Evolutionary conservation across 2,113 vertebrate species (phyloP).

Genomic region (Lycocorax pyrrhopterus): DNA sequence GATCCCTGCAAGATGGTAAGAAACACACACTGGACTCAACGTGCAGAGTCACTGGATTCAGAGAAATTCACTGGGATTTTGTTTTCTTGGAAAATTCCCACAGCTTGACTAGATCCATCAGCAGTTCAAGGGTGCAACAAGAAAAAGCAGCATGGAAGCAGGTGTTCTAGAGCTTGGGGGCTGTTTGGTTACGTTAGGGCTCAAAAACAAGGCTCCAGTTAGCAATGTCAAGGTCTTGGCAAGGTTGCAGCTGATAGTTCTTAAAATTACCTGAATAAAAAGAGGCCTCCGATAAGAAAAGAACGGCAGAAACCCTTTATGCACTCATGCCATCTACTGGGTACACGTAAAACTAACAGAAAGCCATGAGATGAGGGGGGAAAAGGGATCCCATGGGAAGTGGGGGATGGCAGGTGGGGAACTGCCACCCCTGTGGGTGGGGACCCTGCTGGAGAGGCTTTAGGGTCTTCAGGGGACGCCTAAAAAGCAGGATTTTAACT

Average conservation of each 20-base stretch:
- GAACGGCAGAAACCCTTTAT: neutral
- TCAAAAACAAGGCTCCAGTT: neutral
- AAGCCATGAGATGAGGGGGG: neutral
- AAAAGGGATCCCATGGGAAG: neutral
- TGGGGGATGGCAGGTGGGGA: neutral
- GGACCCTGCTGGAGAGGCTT: neutral
- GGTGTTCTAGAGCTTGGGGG: neutral
- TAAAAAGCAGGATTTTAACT: fast-evolving
- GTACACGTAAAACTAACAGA: neutral
- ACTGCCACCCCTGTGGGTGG: neutral
- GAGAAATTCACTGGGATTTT: neutral
- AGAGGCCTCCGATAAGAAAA: conserved; percentile 58
- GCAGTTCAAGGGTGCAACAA: neutral
- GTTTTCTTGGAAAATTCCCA: neutral
- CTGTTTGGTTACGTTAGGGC: neutral
- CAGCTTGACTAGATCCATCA: neutral
- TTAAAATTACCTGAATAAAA: neutral
- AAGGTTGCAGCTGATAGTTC: neutral
- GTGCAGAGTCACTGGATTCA: neutral
- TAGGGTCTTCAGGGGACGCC: neutral
- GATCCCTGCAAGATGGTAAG: fast-evolving
- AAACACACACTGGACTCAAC: fast-evolving
- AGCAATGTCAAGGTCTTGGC: neutral
- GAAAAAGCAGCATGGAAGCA: neutral
- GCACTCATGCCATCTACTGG: conserved; percentile 52